Conservation (phyloP, 2,888 invertebrate genomes). For the Xylophagus ater region DNA sequence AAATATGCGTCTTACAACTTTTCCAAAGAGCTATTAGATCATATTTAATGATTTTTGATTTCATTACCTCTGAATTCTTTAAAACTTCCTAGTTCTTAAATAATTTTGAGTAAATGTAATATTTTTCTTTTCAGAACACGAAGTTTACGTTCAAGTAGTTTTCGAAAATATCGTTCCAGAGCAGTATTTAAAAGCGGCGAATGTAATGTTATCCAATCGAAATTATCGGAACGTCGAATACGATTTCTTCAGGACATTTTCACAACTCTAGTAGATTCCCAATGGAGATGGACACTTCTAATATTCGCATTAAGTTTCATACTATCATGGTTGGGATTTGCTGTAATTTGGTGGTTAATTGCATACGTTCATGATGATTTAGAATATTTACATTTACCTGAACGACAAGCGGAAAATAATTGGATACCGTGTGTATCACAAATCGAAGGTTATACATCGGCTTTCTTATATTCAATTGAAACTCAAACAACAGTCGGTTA, state of each 20-base stretch:
- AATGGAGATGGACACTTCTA: conserved; percentile 85
- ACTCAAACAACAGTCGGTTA: conserved; percentile 93
- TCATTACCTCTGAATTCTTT: too few relatives aligned
- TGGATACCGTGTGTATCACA: conserved; percentile 83
- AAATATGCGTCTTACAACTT: too few relatives aligned
- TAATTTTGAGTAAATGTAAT: too few relatives aligned
- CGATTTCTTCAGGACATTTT: conserved; percentile 68
- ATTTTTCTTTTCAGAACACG: conserved; percentile 58
- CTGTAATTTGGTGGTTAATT: conserved; percentile 83
- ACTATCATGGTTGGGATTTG: conserved; percentile 80
- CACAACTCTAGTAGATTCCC: conserved; percentile 46
- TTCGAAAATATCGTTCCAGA: conserved; percentile 62
- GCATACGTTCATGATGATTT: conserved; percentile 83
- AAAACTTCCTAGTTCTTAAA: too few relatives aligned
- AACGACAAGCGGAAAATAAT: conserved; percentile 42
- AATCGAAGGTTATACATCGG: conserved; percentile 79
- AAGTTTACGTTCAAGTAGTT: conserved; percentile 53
- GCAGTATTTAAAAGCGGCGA: conserved; percentile 93
- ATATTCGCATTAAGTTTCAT: conserved; percentile 77
- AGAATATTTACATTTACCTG: conserved; percentile 48
- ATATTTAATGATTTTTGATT: too few relatives aligned
- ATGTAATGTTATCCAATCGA: conserved; percentile 87
- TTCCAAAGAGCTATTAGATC: too few relatives aligned
- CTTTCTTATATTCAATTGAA: conserved; percentile 90
- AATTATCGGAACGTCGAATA: conserved; percentile 66